Base-by-base conservation (phyloP, 2,888 invertebrate species). In the Dicyrtomina minuta region DNA sequence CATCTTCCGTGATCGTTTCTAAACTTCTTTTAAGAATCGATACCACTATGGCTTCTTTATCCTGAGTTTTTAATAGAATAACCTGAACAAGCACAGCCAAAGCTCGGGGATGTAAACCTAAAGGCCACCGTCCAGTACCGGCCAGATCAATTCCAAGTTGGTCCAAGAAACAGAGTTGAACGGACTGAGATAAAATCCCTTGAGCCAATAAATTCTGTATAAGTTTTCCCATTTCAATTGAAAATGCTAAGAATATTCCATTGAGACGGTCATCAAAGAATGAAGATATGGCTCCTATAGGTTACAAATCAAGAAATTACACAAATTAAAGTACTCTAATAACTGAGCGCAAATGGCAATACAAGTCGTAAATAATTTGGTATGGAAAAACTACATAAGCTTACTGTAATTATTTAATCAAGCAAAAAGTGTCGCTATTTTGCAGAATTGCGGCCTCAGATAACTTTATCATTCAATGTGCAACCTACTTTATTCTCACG, bases 1-100 rank as follows among this genome's bases (percentile, higher is more conserved):
- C 91, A 79, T 91, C 92, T 80, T 93, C 92, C 5, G 92, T 92
- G 68, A 97, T 84, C 0, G 95, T 94, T 79, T 91, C 91, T 12
- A 96, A 88, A 20, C 96, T 85, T 80, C 93, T 87, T 81, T 92
- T 91, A 94, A 96, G 96, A 81, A 96, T 93, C 62, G 90, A 89
- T 49, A 95, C 88, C 76, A 95, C 93, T 27, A 91, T 89, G 39
- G 90, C 89, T 84, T 96, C 96, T 78, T 93, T 91, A 79, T 94
- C 93, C 60, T 90, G 89, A 27, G 90, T 87, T 80, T 92, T 90
- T 75, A 89, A 84, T 20, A 96, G 82, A 41, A 96, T 84, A 79
- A 93, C 86, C 83, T 96, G 92, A 20, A 94, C 93, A 24, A 96
- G 86, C 79, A 88, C 92, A 74, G 87, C 91, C 78, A 87, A 86